Evolutionary conservation across 2,113 vertebrate genomes (phyloP).

Genomic region (Clarias macrocephalus): DNA sequence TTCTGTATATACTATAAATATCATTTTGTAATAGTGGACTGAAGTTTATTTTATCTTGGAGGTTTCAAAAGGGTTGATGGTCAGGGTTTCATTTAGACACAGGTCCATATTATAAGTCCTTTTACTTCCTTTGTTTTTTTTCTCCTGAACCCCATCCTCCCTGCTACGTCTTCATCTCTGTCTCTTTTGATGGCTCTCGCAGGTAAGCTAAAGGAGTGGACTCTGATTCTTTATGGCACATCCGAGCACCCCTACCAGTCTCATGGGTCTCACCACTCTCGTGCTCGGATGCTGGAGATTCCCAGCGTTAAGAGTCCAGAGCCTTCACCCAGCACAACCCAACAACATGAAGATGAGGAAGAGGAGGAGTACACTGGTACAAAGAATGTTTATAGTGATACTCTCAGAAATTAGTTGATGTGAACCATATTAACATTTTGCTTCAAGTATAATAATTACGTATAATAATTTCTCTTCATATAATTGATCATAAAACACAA

Average conservation of each 20-base stretch:
- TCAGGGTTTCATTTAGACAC: not conserved
- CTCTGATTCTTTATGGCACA: slow-evolving; percentile 83
- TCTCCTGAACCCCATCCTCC: not conserved
- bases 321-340: slow-evolving; percentile 62
- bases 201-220: slow-evolving; percentile 93
- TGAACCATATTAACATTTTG: not conserved
- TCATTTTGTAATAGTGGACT: not conserved
- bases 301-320: slow-evolving; percentile 48
- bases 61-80: not conserved
- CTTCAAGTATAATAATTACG: not conserved
- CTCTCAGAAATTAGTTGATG: not conserved
- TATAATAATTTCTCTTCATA: not conserved
- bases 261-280: slow-evolving; percentile 60
- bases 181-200: slow-evolving; percentile 11
- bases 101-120: not conserved
- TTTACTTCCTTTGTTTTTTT: not conserved
- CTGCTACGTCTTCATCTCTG: not conserved
- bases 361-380: slow-evolving; percentile 85
- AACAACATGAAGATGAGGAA: slow-evolving; percentile 71
- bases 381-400: slow-evolving; percentile 6
- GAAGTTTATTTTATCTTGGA: not conserved
- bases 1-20: not conserved
- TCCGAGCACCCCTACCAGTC: slow-evolving; percentile 76
- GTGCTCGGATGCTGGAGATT: slow-evolving; percentile 70
- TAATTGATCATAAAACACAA: not conserved